A percentile compares a stretch with the other conserved stretches of the same genome.
Evolutionary conservation across 2,797 vertebrate species (phyloP).

Genomic region (Cryptoblepharus egeriae): DNA sequence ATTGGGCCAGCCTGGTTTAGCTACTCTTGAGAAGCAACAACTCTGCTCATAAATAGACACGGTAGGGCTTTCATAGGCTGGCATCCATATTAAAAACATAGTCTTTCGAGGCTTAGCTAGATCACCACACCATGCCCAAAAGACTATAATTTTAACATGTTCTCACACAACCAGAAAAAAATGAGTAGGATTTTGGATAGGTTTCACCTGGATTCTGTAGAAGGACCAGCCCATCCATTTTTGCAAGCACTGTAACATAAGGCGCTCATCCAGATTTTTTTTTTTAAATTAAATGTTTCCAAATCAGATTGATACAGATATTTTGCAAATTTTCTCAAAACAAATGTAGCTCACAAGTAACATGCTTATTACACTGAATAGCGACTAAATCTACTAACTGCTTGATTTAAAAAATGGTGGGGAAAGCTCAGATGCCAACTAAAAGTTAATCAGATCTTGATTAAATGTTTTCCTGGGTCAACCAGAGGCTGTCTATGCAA

Average conservation of each 20-base stretch:
- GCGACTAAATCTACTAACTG: not conserved
- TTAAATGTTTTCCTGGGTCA: constrained; percentile 24
- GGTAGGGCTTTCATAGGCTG: too few relatives aligned
- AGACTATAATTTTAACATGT: too few relatives aligned
- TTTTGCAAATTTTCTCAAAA: not conserved
- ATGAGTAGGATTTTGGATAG: not conserved
- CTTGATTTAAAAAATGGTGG: not conserved
- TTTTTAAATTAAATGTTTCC: not conserved
- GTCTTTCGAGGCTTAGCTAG: too few relatives aligned
- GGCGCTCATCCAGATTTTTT: not conserved
- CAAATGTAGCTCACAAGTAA: not conserved
- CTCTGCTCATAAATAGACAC: too few relatives aligned
- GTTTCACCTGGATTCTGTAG: not conserved
- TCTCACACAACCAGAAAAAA: not conserved
- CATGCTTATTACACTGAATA: not conserved
- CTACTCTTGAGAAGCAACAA: not conserved
- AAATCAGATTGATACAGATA: not conserved
- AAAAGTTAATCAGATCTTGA: constrained; percentile 23
- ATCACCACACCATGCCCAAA: too few relatives aligned
- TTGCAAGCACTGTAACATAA: not conserved
- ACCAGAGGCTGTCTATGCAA: constrained; percentile 2
- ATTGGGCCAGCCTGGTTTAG: too few relatives aligned
- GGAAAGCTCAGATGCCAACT: not conserved
- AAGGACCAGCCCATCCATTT: not conserved
- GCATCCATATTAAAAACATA: too few relatives aligned